Conservation (phyloP, 1,140 invertebrate species). For the Pseudomyrmex flavicornis region DNA sequence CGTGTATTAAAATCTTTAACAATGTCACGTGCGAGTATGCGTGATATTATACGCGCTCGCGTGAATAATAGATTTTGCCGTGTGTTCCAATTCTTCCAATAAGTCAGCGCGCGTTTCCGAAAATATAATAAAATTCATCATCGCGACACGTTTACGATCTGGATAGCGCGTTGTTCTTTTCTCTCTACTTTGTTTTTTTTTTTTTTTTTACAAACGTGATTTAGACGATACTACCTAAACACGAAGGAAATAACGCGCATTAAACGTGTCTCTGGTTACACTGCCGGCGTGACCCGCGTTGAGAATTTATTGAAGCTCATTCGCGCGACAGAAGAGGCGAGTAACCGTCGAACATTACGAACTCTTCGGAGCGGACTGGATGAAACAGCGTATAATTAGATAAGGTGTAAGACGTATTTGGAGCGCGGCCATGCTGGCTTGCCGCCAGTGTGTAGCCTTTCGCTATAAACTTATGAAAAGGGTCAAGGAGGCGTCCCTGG, state of each 20-base stretch:
- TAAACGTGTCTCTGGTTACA: background rate
- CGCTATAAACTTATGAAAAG: slow-evolving; percentile 70
- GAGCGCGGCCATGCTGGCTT: slow-evolving; percentile 83
- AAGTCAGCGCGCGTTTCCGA: too few relatives aligned
- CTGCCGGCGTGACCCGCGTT: slow-evolving; percentile 56
- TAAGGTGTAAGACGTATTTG: slow-evolving; percentile 85
- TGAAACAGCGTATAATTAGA: slow-evolving; percentile 83
- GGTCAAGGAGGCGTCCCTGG: slow-evolving; percentile 73
- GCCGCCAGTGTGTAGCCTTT: slow-evolving; percentile 80
- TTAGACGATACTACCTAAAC: background rate
- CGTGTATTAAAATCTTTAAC: background rate
- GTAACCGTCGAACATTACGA: slow-evolving; percentile 81
- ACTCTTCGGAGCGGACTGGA: slow-evolving; percentile 80
- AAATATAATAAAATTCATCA: too few relatives aligned
- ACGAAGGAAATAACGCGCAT: too few relatives aligned
- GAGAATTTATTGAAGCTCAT: slow-evolving; percentile 76
- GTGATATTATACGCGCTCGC: background rate
- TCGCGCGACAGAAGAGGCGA: slow-evolving; percentile 75
- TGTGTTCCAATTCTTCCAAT: too few relatives aligned
- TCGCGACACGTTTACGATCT: too few relatives aligned
- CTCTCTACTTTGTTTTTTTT: too few relatives aligned
- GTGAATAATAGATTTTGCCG: background rate
- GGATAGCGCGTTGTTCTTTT: too few relatives aligned
- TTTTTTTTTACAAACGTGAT: background rate
- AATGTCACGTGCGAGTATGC: too few relatives aligned